phyloP scores from a whole-genome alignment of 37 sponge, comb jelly and placozoan species.

The Bolinopsis microptera region DNA sequence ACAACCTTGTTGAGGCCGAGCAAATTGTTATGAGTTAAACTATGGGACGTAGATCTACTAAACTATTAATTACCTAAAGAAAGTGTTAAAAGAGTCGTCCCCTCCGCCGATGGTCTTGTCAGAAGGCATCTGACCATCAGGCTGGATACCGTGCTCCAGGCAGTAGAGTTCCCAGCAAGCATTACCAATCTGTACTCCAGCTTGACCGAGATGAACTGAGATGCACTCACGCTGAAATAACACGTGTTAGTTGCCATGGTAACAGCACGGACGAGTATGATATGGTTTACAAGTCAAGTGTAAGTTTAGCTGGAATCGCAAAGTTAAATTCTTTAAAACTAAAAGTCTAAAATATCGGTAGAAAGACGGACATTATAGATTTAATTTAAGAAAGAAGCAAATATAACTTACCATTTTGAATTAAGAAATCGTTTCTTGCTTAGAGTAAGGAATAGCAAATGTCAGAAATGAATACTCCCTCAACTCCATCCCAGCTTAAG shows the following conservation, averaged over 20 bases:
- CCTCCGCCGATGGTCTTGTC: conserved; percentile 68
- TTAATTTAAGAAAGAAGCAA: too few relatives aligned
- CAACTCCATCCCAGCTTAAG: background rate
- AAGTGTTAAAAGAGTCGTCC: conserved; percentile 71
- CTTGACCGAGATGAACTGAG: conserved; percentile 72
- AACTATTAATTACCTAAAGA: too few relatives aligned
- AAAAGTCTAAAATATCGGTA: too few relatives aligned
- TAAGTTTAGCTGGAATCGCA: too few relatives aligned
- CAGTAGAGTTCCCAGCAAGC: conserved; percentile 74
- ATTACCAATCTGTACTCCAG: conserved; percentile 93
- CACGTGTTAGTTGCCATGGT: too few relatives aligned
- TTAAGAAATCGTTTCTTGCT: background rate
- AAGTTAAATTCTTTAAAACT: background rate
- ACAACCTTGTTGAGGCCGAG: too few relatives aligned
- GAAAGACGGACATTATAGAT: too few relatives aligned
- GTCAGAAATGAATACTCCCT: conserved; percentile 20
- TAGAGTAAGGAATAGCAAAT: conserved; percentile 60
- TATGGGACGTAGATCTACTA: too few relatives aligned
- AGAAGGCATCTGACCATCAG: conserved; percentile 69
- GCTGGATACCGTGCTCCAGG: conserved; percentile 70
- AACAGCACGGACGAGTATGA: too few relatives aligned
- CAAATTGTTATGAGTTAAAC: too few relatives aligned
- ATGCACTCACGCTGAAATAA: conserved; percentile 70
- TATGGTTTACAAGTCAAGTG: too few relatives aligned
- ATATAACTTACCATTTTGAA: background rate